Conservation (phyloP, 1,140 invertebrate genomes). For the Tigriopus japonicus region DNA sequence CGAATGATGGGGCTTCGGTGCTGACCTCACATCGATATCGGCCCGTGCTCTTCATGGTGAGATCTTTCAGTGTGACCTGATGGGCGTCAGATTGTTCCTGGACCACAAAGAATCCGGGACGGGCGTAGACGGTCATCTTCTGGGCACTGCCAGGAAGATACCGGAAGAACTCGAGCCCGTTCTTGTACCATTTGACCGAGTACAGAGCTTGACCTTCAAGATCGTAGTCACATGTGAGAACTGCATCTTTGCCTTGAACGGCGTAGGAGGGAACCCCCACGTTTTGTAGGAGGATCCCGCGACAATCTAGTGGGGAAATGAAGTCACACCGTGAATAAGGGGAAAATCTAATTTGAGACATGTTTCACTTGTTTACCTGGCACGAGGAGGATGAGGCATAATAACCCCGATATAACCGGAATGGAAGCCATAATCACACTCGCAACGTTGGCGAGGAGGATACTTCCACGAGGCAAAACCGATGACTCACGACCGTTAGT, state of each 20-base stretch:
- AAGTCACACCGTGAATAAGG: no score
- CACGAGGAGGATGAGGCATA: no score
- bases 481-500: no score
- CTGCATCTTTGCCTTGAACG: conserved; percentile 11
- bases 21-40: conserved; percentile 54
- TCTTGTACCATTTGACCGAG: conserved; percentile 61
- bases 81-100: conserved; percentile 18
- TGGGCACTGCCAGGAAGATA: background rate
- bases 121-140: background rate
- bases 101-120: background rate
- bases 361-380: no score
- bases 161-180: conserved; percentile 46
- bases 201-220: conserved; percentile 47
- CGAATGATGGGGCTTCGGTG: conserved; percentile 50
- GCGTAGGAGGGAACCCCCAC: conserved; percentile 17
- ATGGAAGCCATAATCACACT: no score
- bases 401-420: no score
- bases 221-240: conserved; percentile 41
- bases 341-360: no score
- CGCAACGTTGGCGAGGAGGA: no score
- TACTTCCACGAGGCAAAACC: no score
- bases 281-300: conserved; percentile 10
- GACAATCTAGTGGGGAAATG: no score
- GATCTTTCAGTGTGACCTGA: conserved; percentile 42
- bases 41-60: conserved; percentile 44